Base-by-base conservation (phyloP, 2,888 invertebrate species). In the Barypeithes pellucidus region DNA sequence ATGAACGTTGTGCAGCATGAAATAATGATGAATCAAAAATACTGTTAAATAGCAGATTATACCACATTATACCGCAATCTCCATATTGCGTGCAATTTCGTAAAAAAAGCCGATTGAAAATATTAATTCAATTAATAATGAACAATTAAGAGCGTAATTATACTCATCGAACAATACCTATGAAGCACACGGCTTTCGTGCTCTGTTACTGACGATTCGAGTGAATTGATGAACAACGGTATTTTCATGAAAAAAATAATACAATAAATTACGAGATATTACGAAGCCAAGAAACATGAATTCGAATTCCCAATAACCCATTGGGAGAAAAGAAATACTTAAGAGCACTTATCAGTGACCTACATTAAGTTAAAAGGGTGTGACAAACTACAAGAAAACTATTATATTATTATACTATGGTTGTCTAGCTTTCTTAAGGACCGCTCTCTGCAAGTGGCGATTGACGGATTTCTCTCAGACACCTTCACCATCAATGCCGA, bases 81-180 rank as follows among this genome's bases (percentile, higher is more conserved):
- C 61, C 68, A 69, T 69, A 69, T 69, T 29, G 68, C 68, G 62
- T 69, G 68, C 33, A 57, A 57, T 57, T 29, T 14, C 52, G 52
- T 14, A 52, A 29, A 52, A 22, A 52, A 29, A 29, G 14, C 12
- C 54, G 9, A 57, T 36, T 57, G 54, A 33, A 57, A 57, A 33
- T 33, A 57, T 33, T 57, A 57, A 33, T 57, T 29, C 33, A 33
- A 57, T 57, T 57, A 33, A 57, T 57, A 33, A 14, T 8, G 36
- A 57, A 57, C 33, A 57, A 57, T 57, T 33, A 57, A 16, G 33
- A 33, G 33, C 2, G 24, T 57, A 57, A 57, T 57, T 14, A 57
- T 33, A 33, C 18, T 16, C 54, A 61, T 61, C 45, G 61, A 61
- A 61, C 45, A 45, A 61, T 61, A 61, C 45, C 24, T 61, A 61